Evolutionary conservation across 2,888 invertebrate genomes (phyloP).

Genomic region (Nomada goodeniana): DNA sequence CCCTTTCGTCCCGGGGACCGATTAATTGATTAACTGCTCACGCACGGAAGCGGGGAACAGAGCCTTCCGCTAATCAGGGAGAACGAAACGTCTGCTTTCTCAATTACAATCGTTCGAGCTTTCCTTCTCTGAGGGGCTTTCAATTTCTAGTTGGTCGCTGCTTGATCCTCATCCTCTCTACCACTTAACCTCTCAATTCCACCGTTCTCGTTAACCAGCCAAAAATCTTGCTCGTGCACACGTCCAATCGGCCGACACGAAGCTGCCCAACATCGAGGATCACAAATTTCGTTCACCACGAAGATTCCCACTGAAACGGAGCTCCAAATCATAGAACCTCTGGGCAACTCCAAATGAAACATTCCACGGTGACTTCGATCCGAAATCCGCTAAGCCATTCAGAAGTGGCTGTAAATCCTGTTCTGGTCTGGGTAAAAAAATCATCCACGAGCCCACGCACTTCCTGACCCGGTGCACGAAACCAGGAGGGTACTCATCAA

Average conservation of each 20-base stretch:
- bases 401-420: conserved; percentile 9
- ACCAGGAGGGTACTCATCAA: not conserved
- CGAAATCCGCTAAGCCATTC: conserved; percentile 8
- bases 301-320: not conserved
- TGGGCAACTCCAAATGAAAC: conserved; percentile 1
- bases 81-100: conserved; percentile 30
- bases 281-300: conserved; percentile 5
- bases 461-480: conserved; percentile 4
- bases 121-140: conserved; percentile 21
- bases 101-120: conserved; percentile 11
- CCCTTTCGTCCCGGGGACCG: conserved; percentile 12
- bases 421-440: not conserved
- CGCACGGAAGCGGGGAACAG: conserved; percentile 1
- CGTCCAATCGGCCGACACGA: not conserved
- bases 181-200: conserved; percentile 39
- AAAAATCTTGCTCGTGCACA: conserved; percentile 7
- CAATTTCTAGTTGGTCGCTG: conserved; percentile 28
- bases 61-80: conserved; percentile 6
- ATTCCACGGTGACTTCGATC: not conserved
- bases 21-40: conserved; percentile 53
- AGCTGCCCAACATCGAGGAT: not conserved
- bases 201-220: conserved; percentile 18
- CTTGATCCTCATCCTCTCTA: conserved; percentile 1
- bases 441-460: conserved; percentile 7
- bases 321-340: conserved; percentile 2